Percentiles rank a stretch among this genome's conserved stretches.
These are phyloP conservation scores for Platyscapa corneri DNA, from an alignment of 1,140 invertebrate genomes.

Conservation along the genomic window DNA sequence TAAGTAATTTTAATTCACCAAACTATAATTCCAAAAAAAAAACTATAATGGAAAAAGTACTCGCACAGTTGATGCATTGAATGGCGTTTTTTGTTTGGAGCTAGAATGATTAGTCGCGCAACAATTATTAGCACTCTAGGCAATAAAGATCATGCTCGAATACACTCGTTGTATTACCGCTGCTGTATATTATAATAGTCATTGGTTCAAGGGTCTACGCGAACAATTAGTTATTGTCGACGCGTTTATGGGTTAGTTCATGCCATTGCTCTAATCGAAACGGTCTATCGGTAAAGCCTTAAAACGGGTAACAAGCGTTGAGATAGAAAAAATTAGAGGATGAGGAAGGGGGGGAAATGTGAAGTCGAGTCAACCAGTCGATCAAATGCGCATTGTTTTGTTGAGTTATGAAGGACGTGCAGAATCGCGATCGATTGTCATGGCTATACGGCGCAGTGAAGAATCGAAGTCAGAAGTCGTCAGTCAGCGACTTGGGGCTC, in stretches of 20 bases:
- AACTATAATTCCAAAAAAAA: no score
- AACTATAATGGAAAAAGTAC: background rate
- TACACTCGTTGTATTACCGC: background rate
- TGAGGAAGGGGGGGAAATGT: background rate
- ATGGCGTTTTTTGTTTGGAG: background rate
- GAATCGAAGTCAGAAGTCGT: constrained; percentile 38
- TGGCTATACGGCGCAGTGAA: background rate
- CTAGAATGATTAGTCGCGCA: background rate
- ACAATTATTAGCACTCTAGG: background rate
- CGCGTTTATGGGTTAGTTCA: background rate
- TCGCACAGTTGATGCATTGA: background rate
- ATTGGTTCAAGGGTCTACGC: background rate
- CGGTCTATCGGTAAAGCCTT: constrained; percentile 13
- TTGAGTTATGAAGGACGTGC: constrained; percentile 38
- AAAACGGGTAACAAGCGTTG: constrained; percentile 29
- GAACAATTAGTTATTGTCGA: constrained; percentile 47
- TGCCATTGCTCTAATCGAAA: constrained; percentile 16
- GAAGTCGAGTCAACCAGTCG: constrained; percentile 17
- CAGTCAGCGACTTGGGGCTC: background rate
- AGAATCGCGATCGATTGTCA: constrained; percentile 35
- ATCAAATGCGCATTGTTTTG: constrained; percentile 44
- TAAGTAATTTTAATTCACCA: background rate
- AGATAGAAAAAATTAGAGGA: no score
- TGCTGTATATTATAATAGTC: background rate
- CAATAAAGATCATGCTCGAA: background rate